phyloP scores from a whole-genome alignment of 2,888 invertebrate species.

The Bombylius discolor region DNA sequence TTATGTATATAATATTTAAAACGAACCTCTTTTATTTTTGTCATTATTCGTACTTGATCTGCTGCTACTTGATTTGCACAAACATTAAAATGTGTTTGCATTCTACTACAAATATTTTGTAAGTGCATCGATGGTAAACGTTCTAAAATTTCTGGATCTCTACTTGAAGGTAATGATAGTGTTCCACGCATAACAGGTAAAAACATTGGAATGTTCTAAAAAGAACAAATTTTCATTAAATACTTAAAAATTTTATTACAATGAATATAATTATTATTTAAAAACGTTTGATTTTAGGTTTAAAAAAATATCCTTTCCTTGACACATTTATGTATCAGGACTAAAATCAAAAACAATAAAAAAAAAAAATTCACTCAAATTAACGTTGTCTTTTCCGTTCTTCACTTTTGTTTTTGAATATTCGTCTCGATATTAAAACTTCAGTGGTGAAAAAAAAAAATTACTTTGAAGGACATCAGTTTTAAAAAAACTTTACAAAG shows the following conservation, averaged over 20 bases:
- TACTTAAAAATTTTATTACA: neutral
- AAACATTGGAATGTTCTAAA: slow-evolving; percentile 75
- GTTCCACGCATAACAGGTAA: slow-evolving; percentile 85
- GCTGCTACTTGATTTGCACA: slow-evolving; percentile 70
- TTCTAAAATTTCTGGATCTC: slow-evolving; percentile 80
- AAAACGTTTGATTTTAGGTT: no score
- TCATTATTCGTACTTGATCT: slow-evolving; percentile 62
- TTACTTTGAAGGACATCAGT: no score
- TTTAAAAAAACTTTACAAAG: no score
- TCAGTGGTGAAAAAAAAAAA: no score
- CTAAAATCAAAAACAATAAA: no score
- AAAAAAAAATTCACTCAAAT: no score
- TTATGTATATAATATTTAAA: neutral
- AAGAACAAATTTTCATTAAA: neutral
- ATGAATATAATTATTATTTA: neutral
- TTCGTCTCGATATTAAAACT: no score
- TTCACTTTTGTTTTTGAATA: no score
- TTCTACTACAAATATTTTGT: slow-evolving; percentile 62
- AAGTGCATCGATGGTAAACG: slow-evolving; percentile 48
- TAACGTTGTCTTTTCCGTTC: no score
- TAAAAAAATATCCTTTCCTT: no score
- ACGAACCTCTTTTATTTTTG: slow-evolving; percentile 61
- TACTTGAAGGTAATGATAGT: slow-evolving; percentile 66
- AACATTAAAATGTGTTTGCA: slow-evolving; percentile 71
- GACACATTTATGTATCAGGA: no score